Base-by-base conservation (phyloP, 2,888 invertebrate genomes). In the Oxytorus armatus region DNA sequence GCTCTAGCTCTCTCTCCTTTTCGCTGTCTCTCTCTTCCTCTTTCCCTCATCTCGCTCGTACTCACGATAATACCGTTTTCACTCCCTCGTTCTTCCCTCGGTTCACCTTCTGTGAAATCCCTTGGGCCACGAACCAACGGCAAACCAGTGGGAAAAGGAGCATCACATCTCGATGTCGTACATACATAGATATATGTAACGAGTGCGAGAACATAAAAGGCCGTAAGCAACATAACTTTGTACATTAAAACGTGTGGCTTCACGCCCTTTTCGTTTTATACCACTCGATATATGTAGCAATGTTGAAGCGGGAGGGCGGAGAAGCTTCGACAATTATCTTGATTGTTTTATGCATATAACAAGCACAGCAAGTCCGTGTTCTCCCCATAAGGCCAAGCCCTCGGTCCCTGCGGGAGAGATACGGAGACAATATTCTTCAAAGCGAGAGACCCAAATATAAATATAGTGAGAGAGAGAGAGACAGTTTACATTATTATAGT, bases 301-400 rank as follows among this genome's bases (percentile, higher is more conserved):
- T 59, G 53, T 55, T 33, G 33, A n/a, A 53, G 53, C 42, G 68
- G 59, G 77, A 77, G 72, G 76, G 68, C 72, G 77, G 77, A 57
- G 66, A 61, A 89, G 89, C 91, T 90, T 90, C 90, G 87, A 91
- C 91, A 92, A 92, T 92, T 91, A 92, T 91, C 91, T 91, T 91
- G 91, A 91, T 92, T 92, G 91, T 92, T 91, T 92, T 92, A 91
- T 92, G 91, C 91, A 91, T 91, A 90, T 85, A 89, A 86, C 88
- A 86, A 79, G 76, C 57, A 85, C 82, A 78, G 78, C 44, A 59
- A 66, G 72, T 65, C 51, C 59, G 70, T 57, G 66, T 61, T 49
- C 59, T 69, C 66, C 69, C 74, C 81, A 55, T 53, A 73, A 73
- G 74, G 69, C 79, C 72, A 59, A 63, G 63, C 81, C 70, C 65